Evolutionary conservation across 2,888 invertebrate genomes (phyloP).

Genomic region (Lagria hirta): DNA sequence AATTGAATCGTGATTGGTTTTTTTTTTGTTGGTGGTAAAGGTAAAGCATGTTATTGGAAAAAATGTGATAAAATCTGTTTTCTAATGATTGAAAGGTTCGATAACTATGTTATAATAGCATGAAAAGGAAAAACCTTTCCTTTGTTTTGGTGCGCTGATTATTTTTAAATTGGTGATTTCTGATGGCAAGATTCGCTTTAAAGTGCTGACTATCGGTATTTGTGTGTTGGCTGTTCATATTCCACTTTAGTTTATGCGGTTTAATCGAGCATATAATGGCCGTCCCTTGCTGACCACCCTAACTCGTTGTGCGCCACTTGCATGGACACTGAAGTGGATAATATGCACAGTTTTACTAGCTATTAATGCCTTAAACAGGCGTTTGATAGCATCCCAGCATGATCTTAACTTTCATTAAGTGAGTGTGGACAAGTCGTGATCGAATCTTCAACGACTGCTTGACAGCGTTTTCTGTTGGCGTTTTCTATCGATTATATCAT

Average conservation of each 20-base stretch:
- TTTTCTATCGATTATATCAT: conserved; percentile 37
- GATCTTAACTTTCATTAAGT: conserved; percentile 21
- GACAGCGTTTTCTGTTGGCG: conserved; percentile 1
- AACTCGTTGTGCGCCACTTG: conserved; percentile 37
- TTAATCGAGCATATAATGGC: conserved; percentile 51
- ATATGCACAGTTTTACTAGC: conserved; percentile 42
- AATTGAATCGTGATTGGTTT: no score
- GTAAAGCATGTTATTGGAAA: no score
- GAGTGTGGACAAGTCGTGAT: conserved; percentile 1
- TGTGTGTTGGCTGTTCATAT: conserved; percentile 44
- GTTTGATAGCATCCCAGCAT: conserved; percentile 21
- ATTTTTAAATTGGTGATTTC: no score
- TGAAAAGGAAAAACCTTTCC: no score
- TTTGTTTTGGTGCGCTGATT: no score
- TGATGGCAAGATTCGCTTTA: no score
- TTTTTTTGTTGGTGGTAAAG: no score
- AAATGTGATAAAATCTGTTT: no score
- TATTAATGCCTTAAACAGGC: conserved; percentile 40
- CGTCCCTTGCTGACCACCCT: conserved; percentile 46
- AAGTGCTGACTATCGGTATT: conserved; percentile 40
- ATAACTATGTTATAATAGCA: no score
- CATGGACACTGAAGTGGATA: conserved; percentile 40
- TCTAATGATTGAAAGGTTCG: no score
- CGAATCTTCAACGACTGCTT: not conserved
- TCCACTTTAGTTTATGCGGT: conserved; percentile 48